A percentile compares a stretch with the other conserved stretches of the same genome.
Evolutionary conservation across 1,140 invertebrate species (phyloP).

Genomic region (Lamellibrachia luymesi): DNA sequence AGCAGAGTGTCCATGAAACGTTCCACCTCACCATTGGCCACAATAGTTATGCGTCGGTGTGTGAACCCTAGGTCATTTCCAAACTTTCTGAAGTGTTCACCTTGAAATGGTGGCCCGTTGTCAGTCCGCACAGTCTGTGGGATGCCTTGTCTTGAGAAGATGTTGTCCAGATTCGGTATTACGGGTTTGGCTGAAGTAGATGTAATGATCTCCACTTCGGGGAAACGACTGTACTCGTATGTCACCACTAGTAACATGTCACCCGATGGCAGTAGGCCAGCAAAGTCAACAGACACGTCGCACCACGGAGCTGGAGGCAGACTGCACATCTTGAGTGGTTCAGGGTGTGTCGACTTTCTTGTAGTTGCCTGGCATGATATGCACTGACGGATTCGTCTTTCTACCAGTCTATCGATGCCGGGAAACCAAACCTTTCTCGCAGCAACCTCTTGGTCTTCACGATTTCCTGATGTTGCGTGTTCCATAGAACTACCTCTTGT

Average conservation of each 20-base stretch:
- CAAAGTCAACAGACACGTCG: not conserved
- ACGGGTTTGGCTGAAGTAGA: conserved; percentile 29
- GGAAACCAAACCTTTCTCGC: conserved; percentile 17
- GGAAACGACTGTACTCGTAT: too few species aligned
- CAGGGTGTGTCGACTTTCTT: not conserved
- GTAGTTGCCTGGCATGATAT: conserved; percentile 11
- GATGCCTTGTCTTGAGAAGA: conserved; percentile 26
- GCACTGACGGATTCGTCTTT: conserved; percentile 1
- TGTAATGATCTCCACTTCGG: conserved; percentile 19
- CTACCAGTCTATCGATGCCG: conserved; percentile 14
- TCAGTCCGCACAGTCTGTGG: too few species aligned
- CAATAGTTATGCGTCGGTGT: not conserved
- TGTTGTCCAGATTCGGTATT: conserved; percentile 26
- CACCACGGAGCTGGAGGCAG: not conserved
- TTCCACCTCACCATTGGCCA: not conserved
- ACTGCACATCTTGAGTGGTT: conserved; percentile 6
- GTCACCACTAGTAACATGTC: conserved; percentile 22
- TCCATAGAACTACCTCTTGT: too few species aligned
- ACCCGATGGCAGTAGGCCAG: not conserved
- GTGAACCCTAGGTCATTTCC: not conserved
- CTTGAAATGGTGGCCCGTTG: not conserved
- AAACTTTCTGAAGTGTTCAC: not conserved
- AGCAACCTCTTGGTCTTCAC: conserved; percentile 9
- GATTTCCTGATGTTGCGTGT: not conserved
- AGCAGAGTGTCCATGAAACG: too few species aligned